Conservation (phyloP, 2,797 vertebrate species). For the Champsocephalus gunnari region DNA sequence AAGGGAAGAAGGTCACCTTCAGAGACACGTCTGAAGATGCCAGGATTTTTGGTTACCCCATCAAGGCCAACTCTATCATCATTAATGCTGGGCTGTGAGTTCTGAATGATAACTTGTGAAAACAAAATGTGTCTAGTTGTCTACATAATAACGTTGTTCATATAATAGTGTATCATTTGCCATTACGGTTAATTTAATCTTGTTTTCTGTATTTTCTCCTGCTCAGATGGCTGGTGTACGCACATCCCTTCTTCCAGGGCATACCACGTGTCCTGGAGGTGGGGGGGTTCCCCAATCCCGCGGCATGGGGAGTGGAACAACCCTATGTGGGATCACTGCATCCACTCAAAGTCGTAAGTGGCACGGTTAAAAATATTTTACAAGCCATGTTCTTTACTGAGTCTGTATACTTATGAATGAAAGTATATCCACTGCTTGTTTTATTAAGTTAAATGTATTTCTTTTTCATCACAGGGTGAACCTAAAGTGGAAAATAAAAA, state of each 20-base stretch:
- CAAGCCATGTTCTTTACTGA: not conserved
- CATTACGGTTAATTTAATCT: not conserved
- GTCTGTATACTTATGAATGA: not conserved
- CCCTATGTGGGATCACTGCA: constrained; percentile 90
- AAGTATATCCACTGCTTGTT: not conserved
- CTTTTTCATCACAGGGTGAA: constrained; percentile 86
- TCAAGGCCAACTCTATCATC: constrained; percentile 90
- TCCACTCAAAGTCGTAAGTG: constrained; percentile 92
- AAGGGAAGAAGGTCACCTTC: constrained; percentile 88
- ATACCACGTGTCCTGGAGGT: constrained; percentile 91
- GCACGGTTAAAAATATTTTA: not conserved
- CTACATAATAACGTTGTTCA: not conserved
- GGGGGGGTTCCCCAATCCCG: constrained; percentile 88
- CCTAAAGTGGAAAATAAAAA: constrained; percentile 89
- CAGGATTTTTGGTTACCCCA: constrained; percentile 83
- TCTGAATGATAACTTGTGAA: not conserved
- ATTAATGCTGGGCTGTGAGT: constrained; percentile 95
- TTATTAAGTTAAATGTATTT: not conserved
- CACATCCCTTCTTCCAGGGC: constrained; percentile 92
- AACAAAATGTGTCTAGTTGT: too few species aligned
- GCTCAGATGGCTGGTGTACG: constrained; percentile 93
- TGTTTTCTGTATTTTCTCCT: not conserved
- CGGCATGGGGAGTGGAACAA: constrained; percentile 90
- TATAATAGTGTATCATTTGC: not conserved
- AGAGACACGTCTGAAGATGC: constrained; percentile 88